Percentiles rank a stretch among this genome's conserved stretches.
Evolutionary conservation across 1,140 invertebrate species (phyloP).

Genomic region (Halesus radiatus): DNA sequence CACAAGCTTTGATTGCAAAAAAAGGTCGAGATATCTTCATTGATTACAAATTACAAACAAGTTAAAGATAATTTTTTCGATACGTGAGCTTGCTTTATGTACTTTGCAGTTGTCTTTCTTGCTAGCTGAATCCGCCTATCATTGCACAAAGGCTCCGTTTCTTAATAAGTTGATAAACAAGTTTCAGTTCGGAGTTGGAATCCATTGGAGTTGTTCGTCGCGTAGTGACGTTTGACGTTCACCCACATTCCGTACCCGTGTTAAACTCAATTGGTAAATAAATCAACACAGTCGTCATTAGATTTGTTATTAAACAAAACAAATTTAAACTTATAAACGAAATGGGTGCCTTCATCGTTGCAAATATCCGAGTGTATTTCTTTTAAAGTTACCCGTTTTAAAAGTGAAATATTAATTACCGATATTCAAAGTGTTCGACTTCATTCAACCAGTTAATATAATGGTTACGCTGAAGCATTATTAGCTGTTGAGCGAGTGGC

Average conservation of each 20-base stretch:
- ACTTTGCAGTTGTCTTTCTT: background rate
- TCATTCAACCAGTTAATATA: background rate
- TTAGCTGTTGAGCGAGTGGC: background rate
- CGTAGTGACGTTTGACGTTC: slow-evolving; percentile 17
- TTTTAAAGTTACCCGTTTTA: background rate
- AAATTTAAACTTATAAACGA: background rate
- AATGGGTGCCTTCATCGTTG: background rate
- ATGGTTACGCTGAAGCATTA: background rate
- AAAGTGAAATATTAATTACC: background rate
- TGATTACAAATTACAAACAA: no score
- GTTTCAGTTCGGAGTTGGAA: slow-evolving; percentile 32
- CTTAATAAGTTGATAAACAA: slow-evolving; percentile 36
- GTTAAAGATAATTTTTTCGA: no score
- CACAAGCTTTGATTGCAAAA: no score
- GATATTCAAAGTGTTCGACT: background rate
- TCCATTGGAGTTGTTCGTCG: slow-evolving; percentile 25
- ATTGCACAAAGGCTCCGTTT: slow-evolving; percentile 33
- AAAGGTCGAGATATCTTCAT: no score
- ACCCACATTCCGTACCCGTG: background rate
- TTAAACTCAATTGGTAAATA: slow-evolving; percentile 12
- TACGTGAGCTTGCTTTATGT: no score
- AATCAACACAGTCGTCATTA: background rate
- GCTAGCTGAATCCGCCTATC: background rate
- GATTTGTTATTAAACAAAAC: background rate
- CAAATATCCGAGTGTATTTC: background rate